Evolutionary conservation across 2,797 vertebrate species (phyloP).

Genomic region (Hemibagrus guttatus): DNA sequence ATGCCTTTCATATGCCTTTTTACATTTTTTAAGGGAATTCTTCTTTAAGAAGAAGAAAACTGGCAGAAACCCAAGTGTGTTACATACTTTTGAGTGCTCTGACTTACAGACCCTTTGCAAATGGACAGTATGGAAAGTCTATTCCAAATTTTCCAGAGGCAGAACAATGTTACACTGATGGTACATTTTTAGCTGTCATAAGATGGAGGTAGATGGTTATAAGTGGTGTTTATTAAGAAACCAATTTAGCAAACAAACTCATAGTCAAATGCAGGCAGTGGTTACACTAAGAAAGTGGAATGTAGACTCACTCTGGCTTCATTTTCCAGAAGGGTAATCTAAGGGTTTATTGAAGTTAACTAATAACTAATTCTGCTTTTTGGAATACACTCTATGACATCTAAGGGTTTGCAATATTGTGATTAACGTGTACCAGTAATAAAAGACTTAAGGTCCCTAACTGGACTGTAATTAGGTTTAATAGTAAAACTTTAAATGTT

Average conservation of each 20-base stretch:
- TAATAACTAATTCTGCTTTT: not conserved
- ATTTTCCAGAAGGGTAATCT: not conserved
- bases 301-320: not conserved
- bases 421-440: not conserved
- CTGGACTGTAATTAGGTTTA: not conserved
- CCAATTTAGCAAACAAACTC: not conserved
- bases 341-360: not conserved
- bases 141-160: not conserved
- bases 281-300: not conserved
- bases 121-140: not conserved
- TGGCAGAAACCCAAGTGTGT: not conserved
- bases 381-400: not conserved
- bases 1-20: not conserved
- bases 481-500: not conserved
- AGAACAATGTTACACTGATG: not conserved
- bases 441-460: not conserved
- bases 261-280: not conserved
- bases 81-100: not conserved
- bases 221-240: not conserved
- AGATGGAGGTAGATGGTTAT: not conserved
- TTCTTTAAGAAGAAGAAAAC: not conserved
- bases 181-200: not conserved
- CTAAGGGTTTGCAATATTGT: not conserved
- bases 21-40: not conserved
- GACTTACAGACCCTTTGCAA: not conserved